Base-by-base conservation (phyloP, 2,888 invertebrate genomes). In the Diplazon laetatorius region DNA sequence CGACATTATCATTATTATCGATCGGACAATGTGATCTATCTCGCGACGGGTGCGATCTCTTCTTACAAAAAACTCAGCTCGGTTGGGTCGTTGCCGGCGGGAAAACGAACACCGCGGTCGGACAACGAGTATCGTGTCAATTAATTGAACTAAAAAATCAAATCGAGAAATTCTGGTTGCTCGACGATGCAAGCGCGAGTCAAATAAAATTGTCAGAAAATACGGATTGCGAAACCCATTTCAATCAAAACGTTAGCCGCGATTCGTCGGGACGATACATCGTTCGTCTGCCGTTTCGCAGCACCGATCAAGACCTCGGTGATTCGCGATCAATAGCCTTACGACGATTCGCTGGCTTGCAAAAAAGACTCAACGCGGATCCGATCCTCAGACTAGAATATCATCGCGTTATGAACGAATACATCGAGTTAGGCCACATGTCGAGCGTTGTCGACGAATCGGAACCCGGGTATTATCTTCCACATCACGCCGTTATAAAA, bases 51-150 rank as follows among this genome's bases (percentile, higher is more conserved):
- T 76, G 65, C 18, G 59, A 59, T 10, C n/a, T 76, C 2, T 22
- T 59, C 25, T n/a, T 46, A 42, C 55, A 55, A 35, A 70, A 82
- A 48, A 80, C 82, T 8, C 76, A 71, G 8, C 78, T 81, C 39
- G 80, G 78, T 8, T 80, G 79, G 82, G 73, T 78, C 5, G 71
- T 80, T 8, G 82, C 70, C n/a, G 82, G 82, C 39, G 77, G 79
- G 16, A 35, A 18, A 73, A 60, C 63, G 12, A 25, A 60, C 20
- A 18, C 66, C 20, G n/a, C n/a, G 18, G 12, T 44, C 30, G 30
- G 1, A 70, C 46, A 6, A 16, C n/a, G 0, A 30, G 25, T 60
- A 42, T 72, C 57, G 1, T 80, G 68, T 48, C 39, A 73, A 22
- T 46, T 78, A 20, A 66, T 52, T 14, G 66, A 74, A 44, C 20